Percentiles rank a stretch among this genome's conserved stretches.
phyloP scores from a whole-genome alignment of 2,113 vertebrate genomes.

The Cynoglossus semilaevis region DNA sequence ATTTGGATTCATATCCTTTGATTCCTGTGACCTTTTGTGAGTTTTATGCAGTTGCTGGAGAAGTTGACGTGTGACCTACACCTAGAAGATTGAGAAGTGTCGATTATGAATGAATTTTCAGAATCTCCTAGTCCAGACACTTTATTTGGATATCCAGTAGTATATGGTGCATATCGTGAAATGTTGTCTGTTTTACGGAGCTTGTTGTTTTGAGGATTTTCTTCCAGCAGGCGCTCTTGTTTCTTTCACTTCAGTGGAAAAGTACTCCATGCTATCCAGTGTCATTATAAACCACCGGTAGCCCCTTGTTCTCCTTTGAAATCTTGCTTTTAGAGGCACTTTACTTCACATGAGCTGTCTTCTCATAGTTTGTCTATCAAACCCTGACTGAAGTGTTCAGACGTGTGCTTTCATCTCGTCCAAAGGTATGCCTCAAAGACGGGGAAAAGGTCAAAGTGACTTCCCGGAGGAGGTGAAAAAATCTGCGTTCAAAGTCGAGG shows the following conservation, averaged over 20 bases:
- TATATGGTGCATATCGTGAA: no score
- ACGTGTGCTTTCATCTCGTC: conserved; percentile 62
- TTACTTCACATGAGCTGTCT: conserved; percentile 39
- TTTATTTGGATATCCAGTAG: no score
- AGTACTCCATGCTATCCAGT: background rate
- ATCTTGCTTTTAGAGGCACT: conserved; percentile 44
- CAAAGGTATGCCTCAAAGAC: conserved; percentile 44
- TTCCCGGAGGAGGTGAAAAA: background rate
- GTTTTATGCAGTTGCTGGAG: no score
- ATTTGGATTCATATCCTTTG: no score
- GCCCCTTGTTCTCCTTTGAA: conserved; percentile 37
- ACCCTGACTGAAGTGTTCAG: conserved; percentile 43
- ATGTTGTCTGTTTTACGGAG: background rate
- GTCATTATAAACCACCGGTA: conserved; percentile 11
- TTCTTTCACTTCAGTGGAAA: conserved; percentile 22
- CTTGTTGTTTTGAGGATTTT: conserved; percentile 6
- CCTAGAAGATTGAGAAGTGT: no score
- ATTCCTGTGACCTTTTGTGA: no score
- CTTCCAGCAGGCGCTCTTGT: conserved; percentile 1
- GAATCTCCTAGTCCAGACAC: no score
- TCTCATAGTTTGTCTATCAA: conserved; percentile 21
- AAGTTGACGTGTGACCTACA: no score
- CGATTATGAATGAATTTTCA: no score
- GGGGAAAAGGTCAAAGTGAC: conserved; percentile 48
- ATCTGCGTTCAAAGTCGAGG: conserved; percentile 52